These are phyloP conservation scores for Caenorhabditis sp. DNA, from an alignment of 2,888 invertebrate species.

Conservation along the genomic window DNA sequence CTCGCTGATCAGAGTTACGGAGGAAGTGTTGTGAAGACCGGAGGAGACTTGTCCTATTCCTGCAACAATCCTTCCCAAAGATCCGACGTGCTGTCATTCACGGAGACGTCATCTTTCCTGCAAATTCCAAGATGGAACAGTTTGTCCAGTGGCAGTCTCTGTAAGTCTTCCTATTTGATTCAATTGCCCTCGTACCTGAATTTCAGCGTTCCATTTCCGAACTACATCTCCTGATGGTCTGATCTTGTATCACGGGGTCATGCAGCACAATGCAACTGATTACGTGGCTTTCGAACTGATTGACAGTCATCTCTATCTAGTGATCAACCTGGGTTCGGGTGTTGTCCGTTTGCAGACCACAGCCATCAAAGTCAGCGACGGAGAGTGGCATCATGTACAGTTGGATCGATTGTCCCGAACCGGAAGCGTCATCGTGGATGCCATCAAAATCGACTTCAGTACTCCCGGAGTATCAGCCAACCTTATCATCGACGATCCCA, in stretches of 20 bases:
- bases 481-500: constrained; percentile 74
- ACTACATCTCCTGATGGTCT: constrained; percentile 96
- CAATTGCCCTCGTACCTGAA: no score
- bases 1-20: constrained; percentile 82
- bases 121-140: constrained; percentile 80
- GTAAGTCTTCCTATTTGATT: constrained; percentile 60
- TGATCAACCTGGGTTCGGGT: constrained; percentile 94
- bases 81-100: constrained; percentile 80
- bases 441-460: constrained; percentile 80
- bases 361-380: constrained; percentile 75
- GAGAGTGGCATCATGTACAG: constrained; percentile 80
- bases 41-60: constrained; percentile 80
- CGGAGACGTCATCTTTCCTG: constrained; percentile 67
- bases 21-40: constrained; percentile 72
- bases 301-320: constrained; percentile 94
- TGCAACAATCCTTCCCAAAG: constrained; percentile 75
- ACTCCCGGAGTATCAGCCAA: constrained; percentile 82
- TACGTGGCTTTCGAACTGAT: constrained; percentile 95
- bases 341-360: constrained; percentile 88
- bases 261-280: constrained; percentile 85
- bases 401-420: constrained; percentile 79
- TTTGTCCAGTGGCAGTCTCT: constrained; percentile 78
- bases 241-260: constrained; percentile 89
- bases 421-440: constrained; percentile 79
- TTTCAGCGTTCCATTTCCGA: constrained; percentile 87